Evolutionary conservation across 2,888 invertebrate species (phyloP).

Genomic region (Syrista parreyssii): DNA sequence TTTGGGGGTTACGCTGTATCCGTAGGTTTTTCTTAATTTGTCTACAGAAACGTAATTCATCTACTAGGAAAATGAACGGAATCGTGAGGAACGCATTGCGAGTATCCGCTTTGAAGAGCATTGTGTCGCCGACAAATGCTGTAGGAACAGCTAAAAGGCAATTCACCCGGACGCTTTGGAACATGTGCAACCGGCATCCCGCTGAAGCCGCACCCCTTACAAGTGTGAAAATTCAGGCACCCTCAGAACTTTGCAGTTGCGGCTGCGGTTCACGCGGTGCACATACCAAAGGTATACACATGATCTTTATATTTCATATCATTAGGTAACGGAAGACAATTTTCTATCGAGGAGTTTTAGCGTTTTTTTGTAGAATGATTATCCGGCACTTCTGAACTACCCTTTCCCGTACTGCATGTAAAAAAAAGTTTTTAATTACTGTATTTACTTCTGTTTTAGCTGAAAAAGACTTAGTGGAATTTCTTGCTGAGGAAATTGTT

Average conservation of each 20-base stretch:
- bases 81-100: slow-evolving; percentile 74
- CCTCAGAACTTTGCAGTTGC: slow-evolving; percentile 75
- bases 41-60: neutral
- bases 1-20: neutral
- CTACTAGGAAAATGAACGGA: slow-evolving; percentile 74
- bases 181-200: slow-evolving; percentile 71
- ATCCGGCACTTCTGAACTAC: neutral
- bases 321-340: neutral
- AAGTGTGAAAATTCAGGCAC: slow-evolving; percentile 66
- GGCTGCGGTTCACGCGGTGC: slow-evolving; percentile 73
- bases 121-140: slow-evolving; percentile 64
- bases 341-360: neutral
- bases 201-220: slow-evolving; percentile 46
- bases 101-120: slow-evolving; percentile 58
- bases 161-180: slow-evolving; percentile 78
- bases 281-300: slow-evolving; percentile 77
- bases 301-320: slow-evolving; percentile 17
- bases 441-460: slow-evolving; percentile 68
- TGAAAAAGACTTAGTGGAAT: slow-evolving; percentile 89
- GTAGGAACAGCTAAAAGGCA: slow-evolving; percentile 72
- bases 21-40: neutral
- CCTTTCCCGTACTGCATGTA: neutral
- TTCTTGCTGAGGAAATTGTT: slow-evolving; percentile 92
- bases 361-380: slow-evolving; percentile 9
- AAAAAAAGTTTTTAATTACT: slow-evolving; percentile 7